Percentiles rank a stretch among this genome's conserved stretches.
Evolutionary conservation across 1,140 invertebrate species (phyloP).

Genomic region (Dendrolimus punctatus): DNA sequence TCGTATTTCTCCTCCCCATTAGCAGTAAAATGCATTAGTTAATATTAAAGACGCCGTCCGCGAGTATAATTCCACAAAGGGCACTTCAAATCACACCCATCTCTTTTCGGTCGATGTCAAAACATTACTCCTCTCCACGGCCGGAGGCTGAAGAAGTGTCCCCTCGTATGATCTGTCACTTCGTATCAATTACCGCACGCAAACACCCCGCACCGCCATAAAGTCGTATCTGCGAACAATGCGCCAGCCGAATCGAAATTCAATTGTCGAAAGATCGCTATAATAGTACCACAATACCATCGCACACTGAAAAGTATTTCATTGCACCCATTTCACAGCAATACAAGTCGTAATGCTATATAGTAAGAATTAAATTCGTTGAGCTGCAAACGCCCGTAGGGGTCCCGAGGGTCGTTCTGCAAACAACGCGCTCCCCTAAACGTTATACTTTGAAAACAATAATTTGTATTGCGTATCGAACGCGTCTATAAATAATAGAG

Average conservation of each 20-base stretch:
- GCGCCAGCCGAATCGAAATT: constrained; percentile 59
- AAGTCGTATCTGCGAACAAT: constrained; percentile 59
- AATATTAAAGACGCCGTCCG: constrained; percentile 67
- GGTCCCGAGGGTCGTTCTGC: constrained; percentile 54
- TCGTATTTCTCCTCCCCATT: constrained; percentile 55
- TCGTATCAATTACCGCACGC: constrained; percentile 69
- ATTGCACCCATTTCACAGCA: constrained; percentile 18
- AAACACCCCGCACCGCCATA: constrained; percentile 50
- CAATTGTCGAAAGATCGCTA: constrained; percentile 68
- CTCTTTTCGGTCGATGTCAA: constrained; percentile 66
- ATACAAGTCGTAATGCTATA: constrained; percentile 41
- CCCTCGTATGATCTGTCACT: constrained; percentile 62
- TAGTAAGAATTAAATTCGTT: constrained; percentile 43
- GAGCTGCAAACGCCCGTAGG: constrained; percentile 11
- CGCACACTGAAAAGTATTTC: constrained; percentile 46
- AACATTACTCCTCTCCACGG: constrained; percentile 56
- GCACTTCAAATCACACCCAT: constrained; percentile 70
- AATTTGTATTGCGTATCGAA: constrained; percentile 72
- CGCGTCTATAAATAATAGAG: constrained; percentile 70
- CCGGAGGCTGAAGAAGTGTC: constrained; percentile 60
- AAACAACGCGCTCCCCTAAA: constrained; percentile 68
- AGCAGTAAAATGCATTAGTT: constrained; percentile 67
- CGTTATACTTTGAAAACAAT: constrained; percentile 72
- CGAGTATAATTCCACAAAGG: constrained; percentile 70
- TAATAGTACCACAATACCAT: constrained; percentile 48